A percentile compares a stretch with the other conserved stretches of the same genome.
Conservation (phyloP, 2,113 vertebrate genomes). For the Pelmatolapia mariae region DNA sequence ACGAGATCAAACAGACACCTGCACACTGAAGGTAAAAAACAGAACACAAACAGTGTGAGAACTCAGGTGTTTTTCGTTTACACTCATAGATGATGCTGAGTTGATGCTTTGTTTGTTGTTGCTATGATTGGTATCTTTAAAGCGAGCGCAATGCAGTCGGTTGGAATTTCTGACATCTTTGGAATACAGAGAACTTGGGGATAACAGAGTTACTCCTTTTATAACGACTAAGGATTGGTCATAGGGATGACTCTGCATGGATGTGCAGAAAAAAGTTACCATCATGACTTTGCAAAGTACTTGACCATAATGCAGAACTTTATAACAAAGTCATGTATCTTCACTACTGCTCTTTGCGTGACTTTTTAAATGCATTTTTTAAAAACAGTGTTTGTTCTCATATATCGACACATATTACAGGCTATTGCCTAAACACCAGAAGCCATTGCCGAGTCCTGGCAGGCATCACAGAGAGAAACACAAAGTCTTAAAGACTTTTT, state of each 20-base stretch:
- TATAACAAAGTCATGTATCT: background rate
- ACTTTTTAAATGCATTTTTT: fast-evolving
- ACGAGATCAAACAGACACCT: background rate
- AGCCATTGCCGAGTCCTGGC: background rate
- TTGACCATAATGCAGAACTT: background rate
- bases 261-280: background rate
- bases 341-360: background rate
- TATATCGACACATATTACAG: background rate
- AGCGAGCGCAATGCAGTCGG: background rate
- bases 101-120: background rate
- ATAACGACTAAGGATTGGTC: background rate
- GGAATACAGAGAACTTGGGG: background rate
- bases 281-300: background rate
- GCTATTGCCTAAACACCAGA: background rate
- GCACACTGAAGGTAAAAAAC: background rate
- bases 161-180: background rate
- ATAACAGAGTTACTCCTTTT: background rate
- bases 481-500: background rate
- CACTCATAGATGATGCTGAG: background rate
- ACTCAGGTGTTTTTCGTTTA: background rate
- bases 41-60: background rate
- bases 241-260: background rate
- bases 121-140: background rate
- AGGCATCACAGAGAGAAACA: background rate
- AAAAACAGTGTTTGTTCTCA: background rate